Evolutionary conservation across 2,797 vertebrate species (phyloP).

Genomic region (Oreochromis grahami): DNA sequence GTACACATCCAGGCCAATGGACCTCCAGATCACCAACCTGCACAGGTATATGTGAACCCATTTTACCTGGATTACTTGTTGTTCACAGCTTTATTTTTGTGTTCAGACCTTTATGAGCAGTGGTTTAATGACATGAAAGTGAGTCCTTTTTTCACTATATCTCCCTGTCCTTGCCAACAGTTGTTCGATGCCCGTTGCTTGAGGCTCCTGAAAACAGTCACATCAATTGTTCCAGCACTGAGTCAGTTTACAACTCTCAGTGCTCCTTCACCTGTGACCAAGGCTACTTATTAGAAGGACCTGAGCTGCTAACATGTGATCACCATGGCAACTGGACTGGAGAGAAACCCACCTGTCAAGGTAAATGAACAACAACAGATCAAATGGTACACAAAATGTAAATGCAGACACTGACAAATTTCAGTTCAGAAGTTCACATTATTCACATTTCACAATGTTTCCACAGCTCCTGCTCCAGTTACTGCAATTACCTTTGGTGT

Average conservation of each 20-base stretch:
- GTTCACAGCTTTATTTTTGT: too few species aligned
- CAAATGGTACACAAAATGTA: background rate
- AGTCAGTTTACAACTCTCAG: constrained; percentile 53
- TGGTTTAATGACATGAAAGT: too few species aligned
- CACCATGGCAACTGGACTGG: constrained; percentile 74
- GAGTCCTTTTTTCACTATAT: background rate
- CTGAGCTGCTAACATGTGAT: constrained; percentile 56
- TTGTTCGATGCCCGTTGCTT: constrained; percentile 53
- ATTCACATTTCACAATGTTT: background rate
- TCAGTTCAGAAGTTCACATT: background rate
- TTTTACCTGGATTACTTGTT: background rate
- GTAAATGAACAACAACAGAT: constrained; percentile 31
- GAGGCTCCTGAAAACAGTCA: constrained; percentile 46
- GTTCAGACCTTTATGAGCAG: too few species aligned
- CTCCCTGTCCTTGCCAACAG: constrained; percentile 29
- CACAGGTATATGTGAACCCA: constrained; percentile 21
- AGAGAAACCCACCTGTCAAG: constrained; percentile 68
- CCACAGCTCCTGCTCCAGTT: constrained; percentile 14
- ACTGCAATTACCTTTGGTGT: background rate
- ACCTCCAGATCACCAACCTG: constrained; percentile 34
- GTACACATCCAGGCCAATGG: constrained; percentile 43
- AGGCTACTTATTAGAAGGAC: constrained; percentile 56
- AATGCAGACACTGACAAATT: background rate
- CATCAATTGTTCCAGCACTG: constrained; percentile 65
- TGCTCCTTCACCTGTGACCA: constrained; percentile 75